Percentiles rank a stretch among this genome's conserved stretches.
Evolutionary conservation across 2,113 vertebrate genomes (phyloP).

Genomic region (Rhinopomastus cyanomelas): DNA sequence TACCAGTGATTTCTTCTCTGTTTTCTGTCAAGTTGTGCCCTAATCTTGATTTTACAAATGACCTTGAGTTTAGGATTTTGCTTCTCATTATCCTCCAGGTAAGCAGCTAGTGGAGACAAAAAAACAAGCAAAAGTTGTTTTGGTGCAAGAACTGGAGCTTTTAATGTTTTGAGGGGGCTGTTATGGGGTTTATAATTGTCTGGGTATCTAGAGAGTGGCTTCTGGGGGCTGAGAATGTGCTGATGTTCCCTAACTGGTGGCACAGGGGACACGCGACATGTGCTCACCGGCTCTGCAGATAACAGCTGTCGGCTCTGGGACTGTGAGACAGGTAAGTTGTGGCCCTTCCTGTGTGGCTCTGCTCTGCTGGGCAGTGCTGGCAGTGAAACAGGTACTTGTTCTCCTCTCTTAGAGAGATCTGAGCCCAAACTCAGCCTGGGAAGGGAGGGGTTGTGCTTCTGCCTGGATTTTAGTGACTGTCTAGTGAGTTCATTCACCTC

Average conservation of each 20-base stretch:
- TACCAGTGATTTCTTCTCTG: no score
- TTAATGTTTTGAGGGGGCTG: accelerated
- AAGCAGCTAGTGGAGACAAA: accelerated
- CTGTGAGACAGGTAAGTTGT: constrained; percentile 88
- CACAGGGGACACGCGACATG: constrained; percentile 94
- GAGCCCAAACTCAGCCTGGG: neutral
- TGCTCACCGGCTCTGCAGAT: constrained; percentile 94
- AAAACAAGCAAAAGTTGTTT: accelerated
- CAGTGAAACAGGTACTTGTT: neutral
- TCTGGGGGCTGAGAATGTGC: neutral
- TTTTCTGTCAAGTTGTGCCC: no score
- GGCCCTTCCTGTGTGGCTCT: no score
- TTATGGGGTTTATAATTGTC: accelerated
- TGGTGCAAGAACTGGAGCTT: accelerated
- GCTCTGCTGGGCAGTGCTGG: accelerated
- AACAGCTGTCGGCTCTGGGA: constrained; percentile 97
- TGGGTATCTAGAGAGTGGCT: neutral
- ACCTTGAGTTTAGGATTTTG: no score
- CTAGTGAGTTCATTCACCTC: no score
- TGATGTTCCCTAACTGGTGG: constrained; percentile 63
- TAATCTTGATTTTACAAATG: no score
- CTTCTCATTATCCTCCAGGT: no score
- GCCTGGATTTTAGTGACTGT: no score
- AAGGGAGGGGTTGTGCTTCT: no score
- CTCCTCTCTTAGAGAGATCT: accelerated